Evolutionary conservation across 2,113 vertebrate species (phyloP).

Genomic region (Sorex araneus): DNA sequence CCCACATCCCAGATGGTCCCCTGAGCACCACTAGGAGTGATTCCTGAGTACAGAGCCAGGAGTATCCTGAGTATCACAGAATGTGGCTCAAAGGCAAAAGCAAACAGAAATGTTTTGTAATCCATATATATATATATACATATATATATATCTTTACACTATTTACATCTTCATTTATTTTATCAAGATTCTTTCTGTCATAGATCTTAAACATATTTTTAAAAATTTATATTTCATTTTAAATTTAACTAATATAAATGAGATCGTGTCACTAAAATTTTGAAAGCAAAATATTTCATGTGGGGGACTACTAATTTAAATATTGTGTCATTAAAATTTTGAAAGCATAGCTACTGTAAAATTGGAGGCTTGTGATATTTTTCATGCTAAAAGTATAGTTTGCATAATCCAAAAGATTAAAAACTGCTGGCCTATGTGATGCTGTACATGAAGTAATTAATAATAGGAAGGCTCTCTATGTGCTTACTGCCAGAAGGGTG

Average conservation of each 20-base stretch:
- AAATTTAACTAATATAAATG: background rate
- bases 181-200: background rate
- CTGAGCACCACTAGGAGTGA: too few species aligned
- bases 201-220: background rate
- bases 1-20: too few species aligned
- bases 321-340: constrained; percentile 8
- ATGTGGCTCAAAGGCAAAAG: too few species aligned
- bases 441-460: background rate
- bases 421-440: background rate
- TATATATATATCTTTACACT: background rate
- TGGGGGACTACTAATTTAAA: background rate
- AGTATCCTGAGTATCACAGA: too few species aligned
- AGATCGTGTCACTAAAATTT: background rate
- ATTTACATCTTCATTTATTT: background rate
- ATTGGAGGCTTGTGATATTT: background rate
- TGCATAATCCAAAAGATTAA: constrained; percentile 25
- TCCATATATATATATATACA: background rate
- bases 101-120: background rate
- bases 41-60: too few species aligned
- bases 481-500: background rate
- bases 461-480: background rate
- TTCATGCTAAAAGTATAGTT: constrained; percentile 36
- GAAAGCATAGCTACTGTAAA: constrained; percentile 20
- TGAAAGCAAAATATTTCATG: constrained; percentile 10
- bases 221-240: background rate